Evolutionary conservation across 2,797 vertebrate species (phyloP).

Genomic region (Epinephelus malabaricus): DNA sequence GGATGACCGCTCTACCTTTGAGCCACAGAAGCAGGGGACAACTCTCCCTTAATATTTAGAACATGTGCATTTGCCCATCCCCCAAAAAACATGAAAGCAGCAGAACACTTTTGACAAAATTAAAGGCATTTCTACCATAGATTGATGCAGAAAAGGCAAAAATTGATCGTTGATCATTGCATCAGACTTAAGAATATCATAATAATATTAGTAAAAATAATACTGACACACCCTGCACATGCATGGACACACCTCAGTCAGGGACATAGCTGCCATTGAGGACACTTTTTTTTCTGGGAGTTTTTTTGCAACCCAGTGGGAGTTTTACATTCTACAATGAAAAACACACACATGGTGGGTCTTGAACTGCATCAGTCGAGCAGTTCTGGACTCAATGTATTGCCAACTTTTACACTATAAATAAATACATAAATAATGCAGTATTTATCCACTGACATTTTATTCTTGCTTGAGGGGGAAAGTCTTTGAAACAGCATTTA

Average conservation of each 20-base stretch:
- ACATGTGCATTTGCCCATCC: too few relatives aligned
- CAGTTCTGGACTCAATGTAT: not conserved
- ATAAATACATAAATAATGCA: not conserved
- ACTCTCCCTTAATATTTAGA: too few relatives aligned
- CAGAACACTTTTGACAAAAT: too few relatives aligned
- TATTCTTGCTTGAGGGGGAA: not conserved
- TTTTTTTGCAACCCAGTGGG: not conserved
- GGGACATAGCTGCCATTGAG: not conserved
- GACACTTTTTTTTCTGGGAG: not conserved
- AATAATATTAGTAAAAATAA: too few relatives aligned
- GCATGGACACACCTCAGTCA: not conserved
- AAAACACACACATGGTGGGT: not conserved
- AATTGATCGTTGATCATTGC: not conserved
- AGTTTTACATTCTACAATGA: not conserved
- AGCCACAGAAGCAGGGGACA: too few relatives aligned
- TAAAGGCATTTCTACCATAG: too few relatives aligned
- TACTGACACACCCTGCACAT: not conserved
- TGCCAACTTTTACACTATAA: not conserved
- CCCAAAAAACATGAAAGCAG: too few relatives aligned
- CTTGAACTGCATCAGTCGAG: not conserved
- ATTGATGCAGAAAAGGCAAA: too few relatives aligned
- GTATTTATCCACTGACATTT: not conserved
- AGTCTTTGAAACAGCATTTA: not conserved
- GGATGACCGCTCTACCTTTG: too few relatives aligned
- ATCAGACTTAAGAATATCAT: not conserved